A percentile compares a stretch with the other conserved stretches of the same genome.
These are phyloP conservation scores for Helicorthomorpha holstii DNA, from an alignment of 1,140 invertebrate species.

Conservation along the genomic window DNA sequence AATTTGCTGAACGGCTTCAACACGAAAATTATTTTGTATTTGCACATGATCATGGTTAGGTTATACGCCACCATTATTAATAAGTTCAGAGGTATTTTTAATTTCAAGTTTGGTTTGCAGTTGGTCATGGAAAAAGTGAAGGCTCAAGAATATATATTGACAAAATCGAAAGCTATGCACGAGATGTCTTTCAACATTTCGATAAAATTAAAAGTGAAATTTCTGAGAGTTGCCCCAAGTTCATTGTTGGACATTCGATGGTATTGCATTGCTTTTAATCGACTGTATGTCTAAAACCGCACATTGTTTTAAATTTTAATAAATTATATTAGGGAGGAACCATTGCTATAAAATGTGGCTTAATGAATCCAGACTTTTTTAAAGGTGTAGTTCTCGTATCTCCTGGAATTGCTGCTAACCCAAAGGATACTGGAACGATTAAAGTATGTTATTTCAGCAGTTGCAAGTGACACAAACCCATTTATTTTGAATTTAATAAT, in stretches of 20 bases:
- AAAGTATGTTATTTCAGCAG: too few species aligned
- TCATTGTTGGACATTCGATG: slow-evolving; percentile 29
- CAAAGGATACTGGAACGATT: slow-evolving; percentile 16
- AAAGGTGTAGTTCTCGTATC: slow-evolving; percentile 20
- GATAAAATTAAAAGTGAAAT: slow-evolving; percentile 18
- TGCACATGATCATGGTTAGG: slow-evolving; percentile 29
- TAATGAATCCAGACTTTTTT: slow-evolving; percentile 19
- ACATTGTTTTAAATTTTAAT: background rate
- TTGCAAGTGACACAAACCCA: too few species aligned
- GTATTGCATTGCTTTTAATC: slow-evolving; percentile 12
- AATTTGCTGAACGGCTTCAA: slow-evolving; percentile 20
- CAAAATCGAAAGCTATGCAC: slow-evolving; percentile 20
- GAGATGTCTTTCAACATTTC: slow-evolving; percentile 24
- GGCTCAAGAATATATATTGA: slow-evolving; percentile 23
- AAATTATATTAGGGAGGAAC: slow-evolving; percentile 19
- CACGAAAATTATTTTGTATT: slow-evolving; percentile 23
- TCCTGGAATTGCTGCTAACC: slow-evolving; percentile 17
- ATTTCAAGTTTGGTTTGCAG: slow-evolving; percentile 14
- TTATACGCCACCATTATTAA: background rate
- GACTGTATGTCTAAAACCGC: background rate
- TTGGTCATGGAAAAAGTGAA: slow-evolving; percentile 28
- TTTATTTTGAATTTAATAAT: too few species aligned
- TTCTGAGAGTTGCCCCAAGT: slow-evolving; percentile 18
- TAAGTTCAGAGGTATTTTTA: background rate
- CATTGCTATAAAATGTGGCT: slow-evolving; percentile 17